These are phyloP conservation scores for Brachyalestes nurse DNA, from an alignment of 2,797 vertebrate genomes.

Conservation along the genomic window DNA sequence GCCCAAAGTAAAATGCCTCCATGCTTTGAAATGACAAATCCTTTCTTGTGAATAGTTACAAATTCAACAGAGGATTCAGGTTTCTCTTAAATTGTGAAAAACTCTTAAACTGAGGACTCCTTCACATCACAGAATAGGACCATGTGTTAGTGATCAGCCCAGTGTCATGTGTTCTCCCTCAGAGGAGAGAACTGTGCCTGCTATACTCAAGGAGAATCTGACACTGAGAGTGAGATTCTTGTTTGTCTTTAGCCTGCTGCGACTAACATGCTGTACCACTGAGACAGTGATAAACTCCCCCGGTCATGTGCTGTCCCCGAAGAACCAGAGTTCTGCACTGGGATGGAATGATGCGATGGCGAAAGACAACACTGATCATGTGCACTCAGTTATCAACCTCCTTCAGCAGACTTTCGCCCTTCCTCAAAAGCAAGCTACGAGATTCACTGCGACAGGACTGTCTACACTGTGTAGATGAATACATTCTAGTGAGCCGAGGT, in stretches of 20 bases:
- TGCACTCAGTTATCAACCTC: background rate
- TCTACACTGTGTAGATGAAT: background rate
- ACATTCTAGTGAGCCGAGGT: background rate
- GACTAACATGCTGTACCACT: slow-evolving; percentile 74
- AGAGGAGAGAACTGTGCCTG: slow-evolving; percentile 34
- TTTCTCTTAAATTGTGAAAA: background rate
- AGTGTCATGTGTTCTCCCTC: slow-evolving; percentile 33
- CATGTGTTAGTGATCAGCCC: slow-evolving; percentile 61
- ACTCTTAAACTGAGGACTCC: slow-evolving; percentile 24
- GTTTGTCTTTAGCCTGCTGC: slow-evolving; percentile 20
- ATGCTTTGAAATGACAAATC: background rate
- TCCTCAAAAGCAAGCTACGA: slow-evolving; percentile 11
- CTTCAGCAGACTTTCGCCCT: background rate
- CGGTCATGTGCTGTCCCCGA: slow-evolving; percentile 12
- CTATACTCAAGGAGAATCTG: slow-evolving; percentile 56
- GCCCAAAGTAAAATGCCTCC: background rate
- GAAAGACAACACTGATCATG: slow-evolving; percentile 26
- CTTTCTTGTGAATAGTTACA: background rate
- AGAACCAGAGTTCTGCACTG: background rate
- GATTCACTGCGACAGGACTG: slow-evolving; percentile 16
- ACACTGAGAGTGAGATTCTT: slow-evolving; percentile 19
- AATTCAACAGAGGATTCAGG: background rate
- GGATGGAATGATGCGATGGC: slow-evolving; percentile 23
- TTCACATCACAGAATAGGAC: slow-evolving; percentile 44
- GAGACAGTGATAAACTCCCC: slow-evolving; percentile 26